Percentiles rank a stretch among this genome's conserved stretches.
These are phyloP conservation scores for Epinotia demarniana DNA, from an alignment of 2,888 invertebrate species.

Conservation along the genomic window DNA sequence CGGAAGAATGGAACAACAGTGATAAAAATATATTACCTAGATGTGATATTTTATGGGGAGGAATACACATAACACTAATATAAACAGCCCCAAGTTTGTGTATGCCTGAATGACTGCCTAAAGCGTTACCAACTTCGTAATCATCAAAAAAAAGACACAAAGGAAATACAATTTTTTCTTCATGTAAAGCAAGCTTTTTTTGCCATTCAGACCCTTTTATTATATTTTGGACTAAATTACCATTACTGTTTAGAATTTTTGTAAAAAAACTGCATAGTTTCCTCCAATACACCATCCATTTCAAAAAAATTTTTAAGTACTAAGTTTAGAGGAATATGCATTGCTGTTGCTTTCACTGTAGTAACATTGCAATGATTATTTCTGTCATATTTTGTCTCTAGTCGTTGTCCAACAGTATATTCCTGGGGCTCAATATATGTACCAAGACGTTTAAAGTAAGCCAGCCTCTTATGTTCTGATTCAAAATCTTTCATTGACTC, in stretches of 20 bases:
- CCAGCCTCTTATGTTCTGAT: slow-evolving; percentile 30
- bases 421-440: slow-evolving; percentile 30
- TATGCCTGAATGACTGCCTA: slow-evolving; percentile 43
- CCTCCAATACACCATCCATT: slow-evolving; percentile 27
- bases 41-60: slow-evolving; percentile 17
- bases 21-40: slow-evolving; percentile 34
- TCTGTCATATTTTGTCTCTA: slow-evolving; percentile 33
- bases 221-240: slow-evolving; percentile 26
- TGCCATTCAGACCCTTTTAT: slow-evolving; percentile 32
- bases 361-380: slow-evolving; percentile 35
- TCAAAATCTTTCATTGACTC: slow-evolving; percentile 22
- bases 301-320: slow-evolving; percentile 29
- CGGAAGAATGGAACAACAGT: slow-evolving; percentile 34
- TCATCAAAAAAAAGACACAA: slow-evolving; percentile 42
- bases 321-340: slow-evolving; percentile 27
- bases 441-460: slow-evolving; percentile 28
- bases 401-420: slow-evolving; percentile 34
- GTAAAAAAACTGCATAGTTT: slow-evolving; percentile 22
- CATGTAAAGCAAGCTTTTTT: slow-evolving; percentile 30
- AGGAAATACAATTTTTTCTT: slow-evolving; percentile 34
- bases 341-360: slow-evolving; percentile 29
- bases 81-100: slow-evolving; percentile 44
- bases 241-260: slow-evolving; percentile 22
- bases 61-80: slow-evolving; percentile 20
- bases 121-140: slow-evolving; percentile 40